phyloP scores from a whole-genome alignment of 2,113 vertebrate species.

The Asarcornis scutulata region DNA sequence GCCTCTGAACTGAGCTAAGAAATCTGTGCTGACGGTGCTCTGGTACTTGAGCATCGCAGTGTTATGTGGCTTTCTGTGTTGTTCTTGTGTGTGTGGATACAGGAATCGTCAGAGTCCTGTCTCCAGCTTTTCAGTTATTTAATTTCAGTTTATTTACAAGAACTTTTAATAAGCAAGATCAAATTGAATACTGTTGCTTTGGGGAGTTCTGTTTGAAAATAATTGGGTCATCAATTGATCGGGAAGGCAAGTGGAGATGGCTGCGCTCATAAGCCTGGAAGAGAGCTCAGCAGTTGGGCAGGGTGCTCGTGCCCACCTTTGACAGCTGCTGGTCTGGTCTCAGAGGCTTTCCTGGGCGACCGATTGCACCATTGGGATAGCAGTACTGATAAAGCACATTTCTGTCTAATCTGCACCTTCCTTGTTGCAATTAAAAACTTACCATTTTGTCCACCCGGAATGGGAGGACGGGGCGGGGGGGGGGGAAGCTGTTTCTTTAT shows the following conservation, averaged over 20 bases:
- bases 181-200: not conserved
- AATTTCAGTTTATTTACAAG: not conserved
- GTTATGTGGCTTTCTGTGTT: no score
- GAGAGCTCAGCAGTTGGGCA: accelerated
- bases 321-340: not conserved
- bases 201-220: not conserved
- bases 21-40: no score
- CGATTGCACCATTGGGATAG: not conserved
- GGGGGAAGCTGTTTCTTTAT: not conserved
- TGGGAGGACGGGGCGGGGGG: accelerated
- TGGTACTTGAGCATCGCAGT: no score
- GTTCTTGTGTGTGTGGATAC: no score
- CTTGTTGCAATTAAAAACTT: not conserved
- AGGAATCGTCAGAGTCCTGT: no score
- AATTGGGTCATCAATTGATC: not conserved
- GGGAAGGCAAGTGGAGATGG: not conserved
- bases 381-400: no score
- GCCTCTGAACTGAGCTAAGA: no score
- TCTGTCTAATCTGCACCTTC: not conserved
- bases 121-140: not conserved
- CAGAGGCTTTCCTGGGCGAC: not conserved
- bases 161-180: not conserved
- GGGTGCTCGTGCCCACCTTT: accelerated
- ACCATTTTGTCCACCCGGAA: not conserved
- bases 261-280: accelerated